Conservation (phyloP, 1,140 invertebrate genomes). For the Zaprionus tsacasi region DNA sequence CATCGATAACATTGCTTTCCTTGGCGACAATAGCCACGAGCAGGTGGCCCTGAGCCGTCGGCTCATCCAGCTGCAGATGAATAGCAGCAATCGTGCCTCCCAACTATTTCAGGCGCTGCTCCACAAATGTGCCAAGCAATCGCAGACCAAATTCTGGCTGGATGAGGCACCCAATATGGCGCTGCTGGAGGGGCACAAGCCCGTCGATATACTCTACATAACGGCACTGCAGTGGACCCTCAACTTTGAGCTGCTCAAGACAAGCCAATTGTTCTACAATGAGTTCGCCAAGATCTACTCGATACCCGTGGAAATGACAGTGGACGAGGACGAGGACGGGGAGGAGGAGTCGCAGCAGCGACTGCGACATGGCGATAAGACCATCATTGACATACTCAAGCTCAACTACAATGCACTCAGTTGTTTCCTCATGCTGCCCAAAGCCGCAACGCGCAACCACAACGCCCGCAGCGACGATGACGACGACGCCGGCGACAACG, state of each 20-base stretch:
- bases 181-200: slow-evolving; percentile 59
- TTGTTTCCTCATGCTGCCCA: slow-evolving; percentile 76
- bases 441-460: slow-evolving; percentile 56
- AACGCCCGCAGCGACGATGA: slow-evolving; percentile 12
- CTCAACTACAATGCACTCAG: slow-evolving; percentile 77
- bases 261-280: slow-evolving; percentile 77
- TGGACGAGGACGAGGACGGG: slow-evolving; percentile 48
- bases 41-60: slow-evolving; percentile 64
- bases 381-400: slow-evolving; percentile 75
- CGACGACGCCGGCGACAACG: not conserved
- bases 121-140: slow-evolving; percentile 41
- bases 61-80: slow-evolving; percentile 74
- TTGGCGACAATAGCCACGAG: slow-evolving; percentile 75
- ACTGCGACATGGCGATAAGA: slow-evolving; percentile 73
- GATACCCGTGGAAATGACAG: slow-evolving; percentile 69
- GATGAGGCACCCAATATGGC: slow-evolving; percentile 38
- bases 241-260: slow-evolving; percentile 76
- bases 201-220: slow-evolving; percentile 72
- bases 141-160: slow-evolving; percentile 61
- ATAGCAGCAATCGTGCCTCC: slow-evolving; percentile 70
- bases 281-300: slow-evolving; percentile 81
- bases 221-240: slow-evolving; percentile 77
- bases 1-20: slow-evolving; percentile 79
- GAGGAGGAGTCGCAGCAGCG: slow-evolving; percentile 35
- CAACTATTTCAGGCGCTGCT: slow-evolving; percentile 66